Conservation (phyloP, 35 echinoderm and acorn worm genomes). For the Patiria miniata region DNA sequence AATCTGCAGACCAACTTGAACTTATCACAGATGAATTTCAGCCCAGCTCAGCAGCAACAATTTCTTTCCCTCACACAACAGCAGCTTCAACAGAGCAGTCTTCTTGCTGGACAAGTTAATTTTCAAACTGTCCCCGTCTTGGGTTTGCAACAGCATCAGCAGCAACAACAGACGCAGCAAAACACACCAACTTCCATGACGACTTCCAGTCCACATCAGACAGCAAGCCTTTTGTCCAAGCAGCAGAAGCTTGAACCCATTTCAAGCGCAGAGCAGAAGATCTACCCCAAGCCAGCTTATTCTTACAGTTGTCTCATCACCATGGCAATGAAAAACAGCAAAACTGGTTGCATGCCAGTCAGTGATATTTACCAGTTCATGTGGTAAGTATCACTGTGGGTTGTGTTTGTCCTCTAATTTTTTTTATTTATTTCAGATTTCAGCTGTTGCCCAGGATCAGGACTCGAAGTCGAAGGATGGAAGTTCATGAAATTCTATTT, state of each 20-base stretch:
- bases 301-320: constrained; percentile 99
- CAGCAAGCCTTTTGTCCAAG: constrained; percentile 25
- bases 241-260: constrained; percentile 38
- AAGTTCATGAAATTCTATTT: too few relatives aligned
- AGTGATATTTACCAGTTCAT: constrained; percentile 99
- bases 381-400: constrained; percentile 77
- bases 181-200: constrained; percentile 24
- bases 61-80: neutral
- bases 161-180: constrained; percentile 37
- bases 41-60: constrained; percentile 53
- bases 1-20: constrained; percentile 43
- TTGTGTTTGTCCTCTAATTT: too few relatives aligned
- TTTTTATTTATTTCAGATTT: too few relatives aligned
- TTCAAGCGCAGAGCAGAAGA: constrained; percentile 47
- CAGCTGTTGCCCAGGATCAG: too few relatives aligned
- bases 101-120: neutral
- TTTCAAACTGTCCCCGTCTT: constrained; percentile 14
- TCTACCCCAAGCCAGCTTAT: constrained; percentile 89
- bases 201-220: neutral
- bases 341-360: constrained; percentile 91
- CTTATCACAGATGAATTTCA: constrained; percentile 38
- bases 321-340: constrained; percentile 97
- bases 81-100: neutral
- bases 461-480: too few relatives aligned
- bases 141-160: constrained; percentile 32